Conservation (phyloP, 2,797 vertebrate species). For the Argentina silus region DNA sequence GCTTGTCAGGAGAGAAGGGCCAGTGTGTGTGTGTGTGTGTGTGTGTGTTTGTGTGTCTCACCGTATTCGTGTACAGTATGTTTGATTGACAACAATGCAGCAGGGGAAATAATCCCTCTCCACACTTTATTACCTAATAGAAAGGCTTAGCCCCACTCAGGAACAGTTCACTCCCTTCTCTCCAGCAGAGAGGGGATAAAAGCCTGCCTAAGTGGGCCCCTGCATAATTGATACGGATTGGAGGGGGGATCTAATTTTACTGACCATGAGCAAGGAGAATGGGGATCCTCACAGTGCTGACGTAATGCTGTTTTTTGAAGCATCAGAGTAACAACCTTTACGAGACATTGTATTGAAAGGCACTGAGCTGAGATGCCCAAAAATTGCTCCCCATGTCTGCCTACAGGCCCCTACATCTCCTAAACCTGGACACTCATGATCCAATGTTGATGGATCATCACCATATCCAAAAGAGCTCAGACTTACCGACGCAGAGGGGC, state of each 20-base stretch:
- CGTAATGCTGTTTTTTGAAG: no score
- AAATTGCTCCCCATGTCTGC: no score
- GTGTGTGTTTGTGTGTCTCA: conserved; percentile 18
- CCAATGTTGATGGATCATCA: no score
- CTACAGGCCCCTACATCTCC: no score
- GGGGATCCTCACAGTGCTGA: background rate
- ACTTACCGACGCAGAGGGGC: conserved; percentile 91
- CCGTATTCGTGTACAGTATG: no score
- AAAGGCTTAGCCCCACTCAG: background rate
- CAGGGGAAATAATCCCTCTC: no score
- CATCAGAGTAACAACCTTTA: no score
- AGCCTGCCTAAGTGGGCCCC: background rate
- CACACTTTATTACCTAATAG: background rate
- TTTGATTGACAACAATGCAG: no score
- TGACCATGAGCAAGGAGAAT: background rate
- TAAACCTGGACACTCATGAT: no score
- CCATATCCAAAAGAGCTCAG: no score
- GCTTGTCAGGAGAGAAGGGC: conserved; percentile 38
- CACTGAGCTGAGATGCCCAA: no score
- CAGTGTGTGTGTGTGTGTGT: conserved; percentile 19
- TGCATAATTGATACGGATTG: background rate
- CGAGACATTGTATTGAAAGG: no score
- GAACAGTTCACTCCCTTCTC: background rate
- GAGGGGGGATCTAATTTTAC: conserved; percentile 21
- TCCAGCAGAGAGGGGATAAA: background rate